Conservation (phyloP, 1,140 invertebrate genomes). For the Xylocopa sonorina region DNA sequence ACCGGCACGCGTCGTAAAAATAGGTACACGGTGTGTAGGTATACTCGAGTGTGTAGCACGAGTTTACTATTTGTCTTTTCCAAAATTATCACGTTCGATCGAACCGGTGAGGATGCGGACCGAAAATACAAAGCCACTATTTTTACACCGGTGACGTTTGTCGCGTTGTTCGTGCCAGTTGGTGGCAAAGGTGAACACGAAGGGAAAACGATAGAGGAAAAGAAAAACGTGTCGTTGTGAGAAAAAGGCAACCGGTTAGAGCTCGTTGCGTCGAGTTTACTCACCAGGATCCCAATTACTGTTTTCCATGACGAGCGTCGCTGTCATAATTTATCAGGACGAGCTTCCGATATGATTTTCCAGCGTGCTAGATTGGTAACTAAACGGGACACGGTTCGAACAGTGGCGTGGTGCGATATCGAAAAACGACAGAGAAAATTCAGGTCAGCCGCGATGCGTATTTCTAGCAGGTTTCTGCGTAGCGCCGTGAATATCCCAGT, state of each 20-base stretch:
- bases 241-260: background rate
- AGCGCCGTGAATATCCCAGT: constrained; percentile 61
- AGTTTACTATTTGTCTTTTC: background rate
- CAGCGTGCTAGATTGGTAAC: background rate
- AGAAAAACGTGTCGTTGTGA: background rate
- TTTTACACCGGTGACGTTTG: constrained; percentile 15
- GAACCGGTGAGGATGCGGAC: background rate
- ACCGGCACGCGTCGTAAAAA: constrained; percentile 16
- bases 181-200: background rate
- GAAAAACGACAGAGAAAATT: constrained; percentile 65
- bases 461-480: constrained; percentile 60
- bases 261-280: constrained; percentile 33
- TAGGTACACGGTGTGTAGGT: background rate
- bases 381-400: constrained; percentile 20
- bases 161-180: background rate
- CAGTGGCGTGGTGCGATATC: constrained; percentile 34
- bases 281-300: constrained; percentile 86
- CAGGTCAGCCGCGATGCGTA: constrained; percentile 74
- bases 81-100: background rate
- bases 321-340: constrained; percentile 81
- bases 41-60: no score
- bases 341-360: constrained; percentile 11
- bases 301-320: constrained; percentile 84
- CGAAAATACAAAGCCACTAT: background rate
- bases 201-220: background rate